Percentiles rank a stretch among this genome's conserved stretches.
These are phyloP conservation scores for Drosophila anomelani DNA, from an alignment of 2,888 invertebrate genomes.

Conservation along the genomic window DNA sequence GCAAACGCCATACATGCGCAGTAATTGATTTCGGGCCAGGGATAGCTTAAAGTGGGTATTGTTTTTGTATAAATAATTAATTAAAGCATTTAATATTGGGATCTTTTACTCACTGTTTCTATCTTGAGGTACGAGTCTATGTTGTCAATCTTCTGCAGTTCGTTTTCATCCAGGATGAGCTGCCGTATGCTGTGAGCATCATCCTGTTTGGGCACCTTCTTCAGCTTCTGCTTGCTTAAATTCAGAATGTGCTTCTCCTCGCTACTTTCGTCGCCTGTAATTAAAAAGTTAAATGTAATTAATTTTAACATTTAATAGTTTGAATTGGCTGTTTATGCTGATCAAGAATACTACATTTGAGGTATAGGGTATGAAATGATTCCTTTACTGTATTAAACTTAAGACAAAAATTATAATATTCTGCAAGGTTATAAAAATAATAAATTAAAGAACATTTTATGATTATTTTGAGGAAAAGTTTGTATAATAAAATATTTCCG, in stretches of 20 bases:
- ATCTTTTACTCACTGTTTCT: slow-evolving; percentile 87
- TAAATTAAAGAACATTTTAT: no score
- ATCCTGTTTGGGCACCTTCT: slow-evolving; percentile 90
- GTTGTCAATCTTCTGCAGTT: slow-evolving; percentile 93
- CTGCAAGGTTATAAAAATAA: no score
- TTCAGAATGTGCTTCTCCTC: slow-evolving; percentile 87
- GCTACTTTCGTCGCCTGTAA: slow-evolving; percentile 81
- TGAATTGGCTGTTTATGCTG: no score
- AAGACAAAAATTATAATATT: no score
- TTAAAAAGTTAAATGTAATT: no score
- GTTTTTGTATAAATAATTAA: not conserved
- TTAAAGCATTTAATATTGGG: not conserved
- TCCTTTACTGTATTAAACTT: no score
- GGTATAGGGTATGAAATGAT: no score
- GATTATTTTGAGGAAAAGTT: no score
- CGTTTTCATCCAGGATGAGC: slow-evolving; percentile 93
- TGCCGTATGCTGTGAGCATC: slow-evolving; percentile 89
- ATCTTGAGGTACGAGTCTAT: slow-evolving; percentile 92
- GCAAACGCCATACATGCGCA: slow-evolving; percentile 95
- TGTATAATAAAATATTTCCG: no score
- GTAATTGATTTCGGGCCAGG: slow-evolving; percentile 92
- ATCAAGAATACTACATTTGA: no score
- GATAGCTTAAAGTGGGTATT: slow-evolving; percentile 88
- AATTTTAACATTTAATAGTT: no score
- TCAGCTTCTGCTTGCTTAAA: slow-evolving; percentile 91